Evolutionary conservation across 2,113 vertebrate species (phyloP), one percentile per base, ranked within the genome.

Genomic region (Cacatua alba): DNA sequence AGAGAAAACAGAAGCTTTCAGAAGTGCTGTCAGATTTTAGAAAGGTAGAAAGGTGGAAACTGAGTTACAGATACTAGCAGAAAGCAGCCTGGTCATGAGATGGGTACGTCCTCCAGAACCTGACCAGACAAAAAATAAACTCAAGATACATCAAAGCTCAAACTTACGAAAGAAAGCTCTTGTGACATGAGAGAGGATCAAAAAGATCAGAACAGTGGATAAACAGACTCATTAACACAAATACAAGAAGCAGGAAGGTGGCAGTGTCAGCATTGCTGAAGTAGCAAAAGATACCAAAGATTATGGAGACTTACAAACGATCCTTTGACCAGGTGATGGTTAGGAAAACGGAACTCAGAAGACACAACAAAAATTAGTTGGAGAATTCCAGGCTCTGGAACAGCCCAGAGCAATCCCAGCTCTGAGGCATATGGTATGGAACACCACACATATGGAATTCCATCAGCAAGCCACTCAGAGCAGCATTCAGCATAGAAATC

Each of bases 371-470:
- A n/a, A 65, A 57, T 7, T 20, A 53, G 33, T 1, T 0, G 0
- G 41, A 57, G 31, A 88, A 83, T 75, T 83, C 39, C 3, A 2
- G 29, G 53, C 17, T 62, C 51, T 11, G 25, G 19, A 59, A 59
- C 57, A 35, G 21, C 39, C 29, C 23, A 33, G 33, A 81, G 19
- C 19, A 74, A 57, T 7, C 26, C 18, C 11, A 43, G 59, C 5
- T 29, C 46, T 0, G 3, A 83, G 55, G 71, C 29, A 3, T 1
- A 44, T 1, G 3, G 35, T 76, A 39, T 0, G 7, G 29, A 75
- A 81, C 19, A 89, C 24, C 39, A 76, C 5, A 37, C 4, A 10
- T 2, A 46, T 0, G 19, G 48, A 72, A 86, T 31, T 80, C 79
- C 51, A 81, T 8, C 43, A 78, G 64, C 60, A 71, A 78, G 43